Evolutionary conservation across 2,113 vertebrate genomes (phyloP), one percentile per base, ranked within the genome.

Genomic region (Sarotherodon lohbergeri): DNA sequence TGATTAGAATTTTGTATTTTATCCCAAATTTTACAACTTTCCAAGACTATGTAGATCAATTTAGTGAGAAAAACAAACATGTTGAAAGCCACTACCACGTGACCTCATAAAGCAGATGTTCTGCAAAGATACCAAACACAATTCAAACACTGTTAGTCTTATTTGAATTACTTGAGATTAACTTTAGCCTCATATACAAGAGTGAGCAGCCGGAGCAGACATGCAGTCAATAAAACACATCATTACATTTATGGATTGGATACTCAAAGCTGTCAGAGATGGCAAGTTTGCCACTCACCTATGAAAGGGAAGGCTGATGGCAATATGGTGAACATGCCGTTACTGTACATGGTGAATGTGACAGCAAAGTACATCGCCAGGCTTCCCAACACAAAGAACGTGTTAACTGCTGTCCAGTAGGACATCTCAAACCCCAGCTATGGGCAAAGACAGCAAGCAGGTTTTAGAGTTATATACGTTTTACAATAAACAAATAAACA

Each of bases 361-460:
- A 98, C 96, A 2, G 94, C 96, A 79, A 99, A 99, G 94, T 98
- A 99, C 94, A 98, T 95, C 43, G 94, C 96, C 93, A 99, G 97
- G 94, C 98, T 99, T 36, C 98, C 98, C 98, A 98, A 96, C 12
- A 97, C 97, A 79, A 99, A 98, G 88, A 99, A 90, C 6, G 98
- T 97, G 95, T 97, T 99, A 12, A 99, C 97, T 1, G 97, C 92
- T 0, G 98, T 99, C 99, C 99, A 99, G 96, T 97, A 99, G 10
- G 97, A 94, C 55, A 98, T 98, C 90, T 98, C 97, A 93, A 99
- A 84, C 2, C 97, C 97, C 94, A 99, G 94, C 98, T 99, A 14
- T 5, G 59, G 5, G 68, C 63, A 78, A 29, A 59, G 10, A 61
- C 8, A 39, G 3, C 8, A 46, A 43, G 57, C 7, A 32, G 4